These are phyloP conservation scores for Actinostola sp. DNA, from an alignment of 92 coral and sea anemone genomes.

Conservation along the genomic window DNA sequence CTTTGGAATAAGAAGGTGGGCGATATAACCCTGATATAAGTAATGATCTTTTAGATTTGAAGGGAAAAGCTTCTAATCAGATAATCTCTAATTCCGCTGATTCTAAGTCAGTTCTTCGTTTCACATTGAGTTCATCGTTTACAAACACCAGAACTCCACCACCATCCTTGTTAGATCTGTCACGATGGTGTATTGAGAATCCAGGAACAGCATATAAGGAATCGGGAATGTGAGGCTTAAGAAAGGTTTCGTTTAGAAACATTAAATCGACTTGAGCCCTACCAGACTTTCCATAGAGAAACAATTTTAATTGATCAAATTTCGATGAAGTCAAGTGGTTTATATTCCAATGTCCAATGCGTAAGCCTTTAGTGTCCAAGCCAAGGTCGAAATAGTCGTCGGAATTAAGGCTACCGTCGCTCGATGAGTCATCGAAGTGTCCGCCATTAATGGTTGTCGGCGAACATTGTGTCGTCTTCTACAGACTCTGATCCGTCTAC, in stretches of 20 bases:
- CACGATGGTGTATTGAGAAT: constrained; percentile 29
- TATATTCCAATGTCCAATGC: constrained; percentile 48
- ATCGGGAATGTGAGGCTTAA: constrained; percentile 9
- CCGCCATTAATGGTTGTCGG: too few relatives aligned
- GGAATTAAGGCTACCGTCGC: too few relatives aligned
- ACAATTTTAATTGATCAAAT: not conserved
- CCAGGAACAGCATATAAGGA: constrained; percentile 14
- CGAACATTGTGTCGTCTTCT: too few relatives aligned
- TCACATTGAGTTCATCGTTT: constrained; percentile 31
- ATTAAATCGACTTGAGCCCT: not conserved
- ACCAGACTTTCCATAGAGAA: not conserved
- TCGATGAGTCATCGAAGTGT: too few relatives aligned
- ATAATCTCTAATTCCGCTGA: constrained; percentile 25
- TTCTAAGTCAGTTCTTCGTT: constrained; percentile 49
- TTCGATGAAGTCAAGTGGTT: not conserved
- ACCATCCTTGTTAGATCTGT: constrained; percentile 25
- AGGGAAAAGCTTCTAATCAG: constrained; percentile 55
- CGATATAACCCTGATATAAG: constrained; percentile 32
- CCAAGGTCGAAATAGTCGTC: constrained; percentile 17
- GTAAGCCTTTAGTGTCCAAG: constrained; percentile 42
- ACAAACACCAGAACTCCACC: constrained; percentile 47
- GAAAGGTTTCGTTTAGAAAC: constrained; percentile 36
- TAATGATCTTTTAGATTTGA: constrained; percentile 29
- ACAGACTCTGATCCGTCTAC: too few relatives aligned
- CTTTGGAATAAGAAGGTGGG: constrained; percentile 27